Base-by-base conservation (phyloP, 2,888 invertebrate genomes). In the Coelopa pilipes region DNA sequence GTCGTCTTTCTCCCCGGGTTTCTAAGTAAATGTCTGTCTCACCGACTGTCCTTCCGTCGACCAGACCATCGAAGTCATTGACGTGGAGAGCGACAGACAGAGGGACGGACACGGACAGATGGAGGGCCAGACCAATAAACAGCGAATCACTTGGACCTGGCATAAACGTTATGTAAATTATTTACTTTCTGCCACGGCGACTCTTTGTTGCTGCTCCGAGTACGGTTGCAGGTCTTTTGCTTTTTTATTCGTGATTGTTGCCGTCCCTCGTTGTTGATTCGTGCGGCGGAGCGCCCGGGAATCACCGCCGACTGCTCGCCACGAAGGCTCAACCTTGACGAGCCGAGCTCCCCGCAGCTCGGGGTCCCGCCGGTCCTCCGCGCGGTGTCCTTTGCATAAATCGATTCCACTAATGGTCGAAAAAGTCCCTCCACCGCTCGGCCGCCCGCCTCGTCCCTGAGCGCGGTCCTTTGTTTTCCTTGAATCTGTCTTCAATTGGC, bases 161-260 rank as follows among this genome's bases (percentile, higher is more conserved):
- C 2, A 71, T 68, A 68, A 71, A 74, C 53, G 62, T 76, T 74
- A 76, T 76, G 74, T 70, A 76, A 74, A 76, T 76, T 65, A 69
- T 75, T 76, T 76, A 74, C 72, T 47, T 55, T 62, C 34, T 62
- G 73, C 63, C 24, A 67, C 66, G 66, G 45, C 34, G 2, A 7
- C 34, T 70, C 55, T 21, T 65, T 73, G 47, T 17, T 47, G 10
- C 62, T 67, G 7, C 15, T 67, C 57, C 59, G 57, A 59, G 46
- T 60, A n/a, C 47, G 53, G 55, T n/a, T 65, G 21, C 68, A 19
- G 55, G n/a, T 34, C 7, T 34, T 34, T 34, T 34, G 34, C 34
- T 34, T 65, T 63, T 34, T 7, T 34, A 34, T 34, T 34, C 7
- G 34, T 34, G 2, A 34, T 34, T 34, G 34, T 7, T 7, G 34